These are phyloP conservation scores for Falco punctatus DNA, from an alignment of 2,113 vertebrate species.

Conservation along the genomic window DNA sequence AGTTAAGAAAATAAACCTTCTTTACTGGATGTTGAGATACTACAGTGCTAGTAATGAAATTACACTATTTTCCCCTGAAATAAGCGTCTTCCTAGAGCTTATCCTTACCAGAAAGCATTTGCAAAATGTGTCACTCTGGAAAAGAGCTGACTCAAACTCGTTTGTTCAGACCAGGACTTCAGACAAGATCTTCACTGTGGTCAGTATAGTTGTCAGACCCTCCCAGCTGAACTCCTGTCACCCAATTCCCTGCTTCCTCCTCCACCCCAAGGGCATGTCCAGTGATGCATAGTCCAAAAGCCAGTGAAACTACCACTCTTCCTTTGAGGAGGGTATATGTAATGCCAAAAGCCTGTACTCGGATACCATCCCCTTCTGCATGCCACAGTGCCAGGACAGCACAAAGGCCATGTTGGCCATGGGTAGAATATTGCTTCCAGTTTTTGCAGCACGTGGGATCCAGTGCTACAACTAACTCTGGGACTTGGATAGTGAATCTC, in stretches of 20 bases:
- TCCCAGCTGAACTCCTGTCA: rapidly evolving
- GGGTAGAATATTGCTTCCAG: background rate
- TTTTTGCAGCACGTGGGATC: background rate
- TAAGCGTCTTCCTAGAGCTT: background rate
- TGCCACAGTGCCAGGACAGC: background rate
- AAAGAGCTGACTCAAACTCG: background rate
- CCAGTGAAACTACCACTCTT: background rate
- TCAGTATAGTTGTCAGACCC: background rate
- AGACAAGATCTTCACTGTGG: background rate
- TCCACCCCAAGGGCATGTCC: background rate
- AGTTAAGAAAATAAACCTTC: background rate
- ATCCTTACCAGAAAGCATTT: background rate
- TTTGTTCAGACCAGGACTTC: background rate
- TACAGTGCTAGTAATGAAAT: no score
- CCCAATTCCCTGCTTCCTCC: background rate
- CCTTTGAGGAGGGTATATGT: background rate
- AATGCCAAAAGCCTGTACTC: rapidly evolving
- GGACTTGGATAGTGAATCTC: background rate
- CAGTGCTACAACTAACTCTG: background rate
- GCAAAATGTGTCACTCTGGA: background rate
- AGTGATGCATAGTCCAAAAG: background rate
- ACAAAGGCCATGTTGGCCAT: background rate
- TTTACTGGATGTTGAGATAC: background rate
- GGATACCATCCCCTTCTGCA: background rate
- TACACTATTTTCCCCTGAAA: background rate